These are phyloP conservation scores for Dermatemys mawii DNA, from an alignment of 2,113 vertebrate genomes.

Conservation along the genomic window DNA sequence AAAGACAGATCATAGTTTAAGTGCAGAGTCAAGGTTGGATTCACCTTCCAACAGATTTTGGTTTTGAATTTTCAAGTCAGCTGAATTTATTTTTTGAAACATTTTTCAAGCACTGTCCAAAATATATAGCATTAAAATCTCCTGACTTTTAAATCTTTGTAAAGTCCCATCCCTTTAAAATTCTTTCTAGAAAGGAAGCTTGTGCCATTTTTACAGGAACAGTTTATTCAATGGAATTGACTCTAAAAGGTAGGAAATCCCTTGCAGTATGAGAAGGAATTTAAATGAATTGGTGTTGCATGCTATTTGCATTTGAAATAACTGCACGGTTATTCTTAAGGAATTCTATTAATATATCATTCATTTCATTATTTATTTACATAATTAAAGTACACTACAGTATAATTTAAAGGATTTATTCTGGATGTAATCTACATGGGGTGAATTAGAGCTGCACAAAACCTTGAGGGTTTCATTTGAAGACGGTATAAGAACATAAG, in stretches of 20 bases:
- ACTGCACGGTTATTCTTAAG: not conserved
- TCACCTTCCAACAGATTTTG: not conserved
- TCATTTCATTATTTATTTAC: constrained; percentile 2
- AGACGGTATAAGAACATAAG: not conserved
- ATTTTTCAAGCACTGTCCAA: not conserved
- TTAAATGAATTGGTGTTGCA: not conserved
- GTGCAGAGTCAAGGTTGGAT: not conserved
- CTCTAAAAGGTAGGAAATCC: not conserved
- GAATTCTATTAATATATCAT: not conserved
- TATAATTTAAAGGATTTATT: not conserved
- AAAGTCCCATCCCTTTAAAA: not conserved
- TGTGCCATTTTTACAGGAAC: not conserved
- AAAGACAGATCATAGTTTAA: not conserved
- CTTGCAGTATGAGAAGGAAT: not conserved
- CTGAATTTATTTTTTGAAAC: not conserved
- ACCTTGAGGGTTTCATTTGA: not conserved
- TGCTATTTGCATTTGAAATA: not conserved
- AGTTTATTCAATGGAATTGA: not conserved
- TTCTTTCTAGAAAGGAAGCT: not conserved
- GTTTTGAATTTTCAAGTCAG: not conserved
- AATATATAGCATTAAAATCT: not conserved
- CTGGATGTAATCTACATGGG: not conserved
- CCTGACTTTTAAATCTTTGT: not conserved
- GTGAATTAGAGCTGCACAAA: not conserved
- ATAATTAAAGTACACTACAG: not conserved